Base-by-base conservation (phyloP, 2,888 invertebrate species). In the Mallateleia sp. region DNA sequence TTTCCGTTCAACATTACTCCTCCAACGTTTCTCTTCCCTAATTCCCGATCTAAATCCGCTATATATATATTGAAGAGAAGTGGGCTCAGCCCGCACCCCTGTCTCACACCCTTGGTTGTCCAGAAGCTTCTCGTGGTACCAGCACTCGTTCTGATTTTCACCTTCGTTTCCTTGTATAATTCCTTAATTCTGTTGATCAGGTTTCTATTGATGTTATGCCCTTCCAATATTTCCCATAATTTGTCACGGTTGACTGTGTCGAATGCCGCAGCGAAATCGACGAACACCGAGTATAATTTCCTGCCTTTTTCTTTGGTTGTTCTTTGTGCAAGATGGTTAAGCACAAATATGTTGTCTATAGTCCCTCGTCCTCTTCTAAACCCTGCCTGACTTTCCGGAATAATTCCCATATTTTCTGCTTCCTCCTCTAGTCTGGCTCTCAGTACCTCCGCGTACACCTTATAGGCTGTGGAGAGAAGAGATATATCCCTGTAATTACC, bases 81-180 rank as follows among this genome's bases (percentile, higher is more conserved):
- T 1, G 88, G 85, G 25, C 85, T 89, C 25, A 89, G n/a, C 4
- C 82, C 72, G 64, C 86, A 88, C 1, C 87, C 86, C 24, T 89
- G 87, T 52, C 85, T 81, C 9, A 88, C 67, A 4, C 87, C 80
- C 69, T 69, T 75, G 22, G 14, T 52, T 0, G 58, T 89, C 67
- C 81, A 38, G 14, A 38, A 38, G 11, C 14, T 9, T 2, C 14
- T 14, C 11, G 38, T 38, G 2, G 11, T 5, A 2, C 11, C 11
- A 38, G 5, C 14, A 9, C 38, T 11, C 2, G 2, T 11, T 38
- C 38, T 38, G 2, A 38, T 14, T 38, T 14, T 38, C 2, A 38
- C 38, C 11, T 14, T 38, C 2, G 38, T 38, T 14, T 38, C 38
- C 11, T 8, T 2, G 11, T 38, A 38, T 14, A 38, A 11, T 38